Base-by-base conservation (phyloP, 2,113 vertebrate genomes). In the Cynoglossus semilaevis region DNA sequence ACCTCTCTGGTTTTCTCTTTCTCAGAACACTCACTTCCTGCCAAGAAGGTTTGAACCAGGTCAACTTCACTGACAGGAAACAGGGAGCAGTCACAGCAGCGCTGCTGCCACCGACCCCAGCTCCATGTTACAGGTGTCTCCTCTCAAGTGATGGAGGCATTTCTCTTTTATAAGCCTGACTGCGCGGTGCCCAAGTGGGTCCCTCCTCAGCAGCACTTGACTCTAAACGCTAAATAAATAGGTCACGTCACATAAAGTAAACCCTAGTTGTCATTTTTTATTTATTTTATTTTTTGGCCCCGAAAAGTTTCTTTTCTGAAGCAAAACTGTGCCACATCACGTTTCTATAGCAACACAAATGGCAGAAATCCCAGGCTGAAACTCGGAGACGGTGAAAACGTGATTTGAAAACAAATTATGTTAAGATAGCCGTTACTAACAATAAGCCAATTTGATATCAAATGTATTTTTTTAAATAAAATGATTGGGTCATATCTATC, bases 301-400 rank as follows among this genome's bases (percentile, higher is more conserved):
- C 38, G 34, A 51, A 15, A 51, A n/a, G 29, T 47, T 17, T 57
- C 10, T 58, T 68, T 67, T 70, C 16, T 41, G 16, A 15, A 37
- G 41, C 10, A 51, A 76, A 71, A 62, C 63, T 47, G 50, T 65
- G 48, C 19, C 64, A 64, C 35, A 10, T 74, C 57, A 50, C 35
- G 63, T 81, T 69, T 54, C 70, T 51, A 53, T 74, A 61, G 70
- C 67, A 74, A 74, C 72, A 45, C 65, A 57, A 41, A 59, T 62
- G 47, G 44, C 66, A 63, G 40, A 67, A 70, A 48, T 22, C 57
- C 22, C 54, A 37, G 15, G 43, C 10, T 9, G 17, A 60, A 40
- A 19, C 38, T 11, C 29, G 57, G 44, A 55, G 36, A 72, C 45
- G 54, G 15, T 56, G 14, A 72, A 51, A 17, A 54, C 3, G 12